phyloP scores from a whole-genome alignment of 2,888 invertebrate genomes.

The Heliconius ethilla region DNA sequence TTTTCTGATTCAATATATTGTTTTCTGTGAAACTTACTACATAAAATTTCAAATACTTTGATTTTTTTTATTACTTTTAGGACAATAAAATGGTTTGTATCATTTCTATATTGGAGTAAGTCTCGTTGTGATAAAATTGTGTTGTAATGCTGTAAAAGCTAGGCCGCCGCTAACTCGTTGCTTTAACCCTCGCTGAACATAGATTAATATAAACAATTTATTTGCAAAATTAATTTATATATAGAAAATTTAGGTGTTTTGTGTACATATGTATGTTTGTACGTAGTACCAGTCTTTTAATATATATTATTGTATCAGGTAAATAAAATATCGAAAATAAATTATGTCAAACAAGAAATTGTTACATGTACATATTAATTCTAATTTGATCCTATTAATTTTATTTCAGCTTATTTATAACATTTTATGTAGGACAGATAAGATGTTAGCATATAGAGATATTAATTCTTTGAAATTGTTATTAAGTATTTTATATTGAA shows the following conservation, averaged over 20 bases:
- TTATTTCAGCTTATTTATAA: too few species aligned
- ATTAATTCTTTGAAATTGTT: background rate
- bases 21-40: background rate
- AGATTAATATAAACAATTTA: slow-evolving; percentile 18
- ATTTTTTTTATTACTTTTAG: background rate
- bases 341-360: background rate
- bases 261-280: slow-evolving; percentile 35
- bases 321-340: background rate
- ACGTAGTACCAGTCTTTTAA: slow-evolving; percentile 7
- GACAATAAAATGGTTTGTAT: slow-evolving; percentile 28
- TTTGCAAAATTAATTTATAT: slow-evolving; percentile 21
- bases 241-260: slow-evolving; percentile 27
- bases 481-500: background rate
- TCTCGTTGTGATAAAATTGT: slow-evolving; percentile 40
- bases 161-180: slow-evolving; percentile 61
- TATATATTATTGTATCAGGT: background rate
- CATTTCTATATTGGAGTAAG: slow-evolving; percentile 38
- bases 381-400: slow-evolving; percentile 3
- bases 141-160: slow-evolving; percentile 36
- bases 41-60: background rate
- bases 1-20: background rate
- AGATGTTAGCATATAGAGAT: background rate
- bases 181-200: slow-evolving; percentile 30
- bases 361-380: slow-evolving; percentile 12
- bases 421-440: background rate